These are phyloP conservation scores for Cecropterus lyciades DNA, from an alignment of 1,140 invertebrate genomes.

Conservation along the genomic window DNA sequence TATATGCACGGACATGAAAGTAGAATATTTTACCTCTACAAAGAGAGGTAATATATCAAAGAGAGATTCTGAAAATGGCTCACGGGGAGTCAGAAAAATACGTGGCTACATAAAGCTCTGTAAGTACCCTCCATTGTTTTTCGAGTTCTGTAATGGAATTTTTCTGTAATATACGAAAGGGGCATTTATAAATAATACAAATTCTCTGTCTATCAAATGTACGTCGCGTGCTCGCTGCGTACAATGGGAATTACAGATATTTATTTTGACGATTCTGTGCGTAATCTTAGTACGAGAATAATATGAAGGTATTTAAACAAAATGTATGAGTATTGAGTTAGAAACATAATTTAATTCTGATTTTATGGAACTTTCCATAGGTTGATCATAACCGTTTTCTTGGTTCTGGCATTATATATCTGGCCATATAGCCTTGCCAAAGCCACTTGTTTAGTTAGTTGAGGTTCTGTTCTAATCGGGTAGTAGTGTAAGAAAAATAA, in stretches of 20 bases:
- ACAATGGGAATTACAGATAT: neutral
- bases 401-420: too few relatives aligned
- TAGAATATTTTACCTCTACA: slow-evolving; percentile 33
- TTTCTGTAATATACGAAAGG: slow-evolving; percentile 24
- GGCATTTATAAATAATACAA: slow-evolving; percentile 26
- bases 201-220: slow-evolving; percentile 24
- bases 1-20: slow-evolving; percentile 30
- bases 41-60: slow-evolving; percentile 35
- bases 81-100: slow-evolving; percentile 26
- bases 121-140: slow-evolving; percentile 27
- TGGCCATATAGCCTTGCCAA: too few relatives aligned
- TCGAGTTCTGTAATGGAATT: slow-evolving; percentile 28
- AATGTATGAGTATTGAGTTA: too few relatives aligned
- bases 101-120: neutral
- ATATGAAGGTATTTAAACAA: too few relatives aligned
- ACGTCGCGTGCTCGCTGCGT: neutral
- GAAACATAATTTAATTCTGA: too few relatives aligned
- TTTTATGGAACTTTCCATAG: too few relatives aligned
- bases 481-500: too few relatives aligned
- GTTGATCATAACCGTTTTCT: too few relatives aligned
- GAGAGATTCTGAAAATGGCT: slow-evolving; percentile 34
- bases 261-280: neutral
- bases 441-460: too few relatives aligned
- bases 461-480: too few relatives aligned
- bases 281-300: neutral